phyloP scores from a whole-genome alignment of 2,888 invertebrate genomes.

The Mimachlamys varia region DNA sequence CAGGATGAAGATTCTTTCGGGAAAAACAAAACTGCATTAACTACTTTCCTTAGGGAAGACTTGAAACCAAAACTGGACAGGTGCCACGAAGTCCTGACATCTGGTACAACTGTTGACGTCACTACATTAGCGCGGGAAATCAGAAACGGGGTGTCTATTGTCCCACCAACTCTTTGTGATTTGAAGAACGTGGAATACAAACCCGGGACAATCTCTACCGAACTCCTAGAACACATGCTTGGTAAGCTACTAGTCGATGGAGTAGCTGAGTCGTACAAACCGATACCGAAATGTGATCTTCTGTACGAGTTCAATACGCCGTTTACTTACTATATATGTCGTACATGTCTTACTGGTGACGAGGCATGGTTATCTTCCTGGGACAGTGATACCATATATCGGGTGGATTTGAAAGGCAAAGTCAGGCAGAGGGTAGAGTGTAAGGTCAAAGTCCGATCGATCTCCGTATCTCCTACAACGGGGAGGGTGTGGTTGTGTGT shows the following conservation, averaged over 20 bases:
- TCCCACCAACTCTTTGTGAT: neutral
- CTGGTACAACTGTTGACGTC: slow-evolving; percentile 13
- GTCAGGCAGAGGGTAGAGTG: neutral
- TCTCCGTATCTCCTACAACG: neutral
- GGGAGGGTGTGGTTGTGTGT: neutral
- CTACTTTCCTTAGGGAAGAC: neutral
- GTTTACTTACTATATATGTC: neutral
- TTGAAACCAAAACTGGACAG: neutral
- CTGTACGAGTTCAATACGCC: neutral
- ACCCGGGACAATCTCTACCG: neutral
- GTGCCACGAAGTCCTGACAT: neutral
- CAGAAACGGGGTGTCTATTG: neutral
- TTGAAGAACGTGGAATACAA: neutral
- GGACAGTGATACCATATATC: neutral
- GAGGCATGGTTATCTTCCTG: neutral
- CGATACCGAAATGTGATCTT: neutral
- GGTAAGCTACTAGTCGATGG: neutral
- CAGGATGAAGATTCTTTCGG: neutral
- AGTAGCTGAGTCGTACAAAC: neutral
- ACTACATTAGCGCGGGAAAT: slow-evolving; percentile 17
- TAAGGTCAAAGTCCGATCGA: neutral
- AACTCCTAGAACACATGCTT: neutral
- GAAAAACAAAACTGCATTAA: neutral
- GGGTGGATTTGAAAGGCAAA: neutral
- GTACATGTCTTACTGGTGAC: slow-evolving; percentile 1